Conservation (phyloP, 2,888 invertebrate genomes). For the Lepidocyrtoides sp. region DNA sequence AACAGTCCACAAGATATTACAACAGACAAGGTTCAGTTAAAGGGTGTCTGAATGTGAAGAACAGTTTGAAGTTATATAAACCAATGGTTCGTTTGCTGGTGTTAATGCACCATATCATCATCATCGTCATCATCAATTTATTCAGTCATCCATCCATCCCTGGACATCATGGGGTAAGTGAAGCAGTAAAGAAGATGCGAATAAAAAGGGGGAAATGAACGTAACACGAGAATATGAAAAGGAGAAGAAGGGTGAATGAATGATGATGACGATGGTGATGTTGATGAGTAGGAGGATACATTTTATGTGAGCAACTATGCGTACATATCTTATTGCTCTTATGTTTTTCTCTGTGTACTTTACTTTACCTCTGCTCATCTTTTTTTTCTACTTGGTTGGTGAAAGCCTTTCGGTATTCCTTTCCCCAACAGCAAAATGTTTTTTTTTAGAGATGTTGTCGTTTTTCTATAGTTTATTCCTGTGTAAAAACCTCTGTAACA, state of each 20-base stretch:
- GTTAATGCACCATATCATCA: conserved; percentile 73
- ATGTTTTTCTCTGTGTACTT: neutral
- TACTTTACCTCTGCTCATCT: neutral
- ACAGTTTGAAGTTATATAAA: neutral
- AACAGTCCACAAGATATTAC: too few relatives aligned
- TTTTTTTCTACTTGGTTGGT: conserved; percentile 65
- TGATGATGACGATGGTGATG: conserved; percentile 44
- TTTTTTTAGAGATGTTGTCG: too few relatives aligned
- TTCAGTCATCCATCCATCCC: conserved; percentile 51
- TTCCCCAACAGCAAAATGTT: neutral
- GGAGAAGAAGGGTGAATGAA: conserved; percentile 55
- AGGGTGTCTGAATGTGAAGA: neutral
- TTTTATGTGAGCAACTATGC: conserved; percentile 70
- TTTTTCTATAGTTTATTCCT: neutral
- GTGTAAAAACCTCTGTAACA: conserved; percentile 50
- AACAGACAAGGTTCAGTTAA: too few relatives aligned
- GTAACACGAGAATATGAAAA: conserved; percentile 47
- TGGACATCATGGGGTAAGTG: conserved; percentile 68
- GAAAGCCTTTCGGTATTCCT: conserved; percentile 53
- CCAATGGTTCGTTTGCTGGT: conserved; percentile 46
- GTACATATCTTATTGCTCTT: conserved; percentile 70
- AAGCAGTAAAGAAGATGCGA: conserved; percentile 32
- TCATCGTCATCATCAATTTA: conserved; percentile 44
- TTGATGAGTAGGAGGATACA: conserved; percentile 41
- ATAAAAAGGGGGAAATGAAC: conserved; percentile 56